Percentiles rank a stretch among this genome's conserved stretches.
These are phyloP conservation scores for Palythoa grandiflora DNA, from an alignment of 92 coral and sea anemone species.

Conservation along the genomic window DNA sequence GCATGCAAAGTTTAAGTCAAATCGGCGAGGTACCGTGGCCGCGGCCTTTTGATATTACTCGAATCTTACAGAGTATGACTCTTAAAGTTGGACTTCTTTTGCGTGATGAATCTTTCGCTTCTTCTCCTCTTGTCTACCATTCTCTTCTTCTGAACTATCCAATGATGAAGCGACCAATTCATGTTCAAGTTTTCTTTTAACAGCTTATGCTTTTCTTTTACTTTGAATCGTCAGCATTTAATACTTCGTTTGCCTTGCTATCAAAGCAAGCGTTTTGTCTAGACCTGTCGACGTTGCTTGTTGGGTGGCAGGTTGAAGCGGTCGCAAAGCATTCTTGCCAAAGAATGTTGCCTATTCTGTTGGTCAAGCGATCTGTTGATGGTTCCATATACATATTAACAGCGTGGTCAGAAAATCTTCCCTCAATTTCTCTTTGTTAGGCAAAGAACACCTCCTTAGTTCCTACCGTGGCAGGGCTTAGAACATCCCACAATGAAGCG, in stretches of 20 bases:
- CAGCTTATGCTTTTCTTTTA: conserved; percentile 18
- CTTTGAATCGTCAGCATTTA: conserved; percentile 16
- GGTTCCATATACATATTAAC: no score
- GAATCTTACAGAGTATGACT: no score
- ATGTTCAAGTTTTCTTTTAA: background rate
- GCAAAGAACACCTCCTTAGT: conserved; percentile 33
- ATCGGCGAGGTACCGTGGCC: no score
- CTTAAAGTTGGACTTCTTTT: no score
- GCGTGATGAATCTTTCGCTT: conserved; percentile 34
- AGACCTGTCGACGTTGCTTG: conserved; percentile 32
- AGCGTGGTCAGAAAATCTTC: conserved; percentile 34
- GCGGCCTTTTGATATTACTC: no score
- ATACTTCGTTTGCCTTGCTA: conserved; percentile 26
- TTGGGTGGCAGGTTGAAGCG: conserved; percentile 20
- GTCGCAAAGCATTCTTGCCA: conserved; percentile 26
- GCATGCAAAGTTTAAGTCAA: no score
- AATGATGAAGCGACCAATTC: conserved; percentile 21
- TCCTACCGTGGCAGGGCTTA: conserved; percentile 50
- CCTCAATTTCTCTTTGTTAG: conserved; percentile 39
- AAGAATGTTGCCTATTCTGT: conserved; percentile 38
- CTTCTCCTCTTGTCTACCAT: conserved; percentile 23
- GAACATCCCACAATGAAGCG: conserved; percentile 50
- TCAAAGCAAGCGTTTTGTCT: conserved; percentile 20
- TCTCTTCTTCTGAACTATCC: conserved; percentile 36
- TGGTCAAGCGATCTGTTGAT: conserved; percentile 40